Percentiles rank a stretch among this genome's conserved stretches.
phyloP scores from a whole-genome alignment of 2,113 vertebrate genomes.

The Lagopus leucura region DNA sequence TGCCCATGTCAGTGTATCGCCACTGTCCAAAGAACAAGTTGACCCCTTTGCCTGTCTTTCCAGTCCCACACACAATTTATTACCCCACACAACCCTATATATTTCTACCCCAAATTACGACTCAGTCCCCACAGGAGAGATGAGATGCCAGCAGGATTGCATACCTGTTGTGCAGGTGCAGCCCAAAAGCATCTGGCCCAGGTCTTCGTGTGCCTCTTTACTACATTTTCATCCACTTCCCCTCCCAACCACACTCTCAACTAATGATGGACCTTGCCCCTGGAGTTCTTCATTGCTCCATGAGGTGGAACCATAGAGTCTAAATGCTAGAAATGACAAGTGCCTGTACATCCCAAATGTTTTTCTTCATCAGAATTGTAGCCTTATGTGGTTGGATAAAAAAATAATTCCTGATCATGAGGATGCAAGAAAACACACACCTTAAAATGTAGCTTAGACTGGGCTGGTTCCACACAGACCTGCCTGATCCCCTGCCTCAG shows the following conservation, averaged over 20 bases:
- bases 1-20: no score
- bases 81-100: background rate
- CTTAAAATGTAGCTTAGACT: background rate
- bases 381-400: background rate
- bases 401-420: background rate
- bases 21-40: background rate
- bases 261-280: rapidly evolving
- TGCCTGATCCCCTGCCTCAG: background rate
- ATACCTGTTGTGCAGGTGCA: background rate
- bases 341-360: background rate
- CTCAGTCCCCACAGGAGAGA: background rate
- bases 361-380: background rate
- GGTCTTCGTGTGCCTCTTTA: background rate
- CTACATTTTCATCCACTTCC: background rate
- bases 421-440: background rate
- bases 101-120: background rate
- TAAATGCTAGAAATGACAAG: background rate
- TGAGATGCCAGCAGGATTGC: background rate
- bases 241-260: background rate
- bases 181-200: background rate
- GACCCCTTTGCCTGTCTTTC: background rate
- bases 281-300: background rate
- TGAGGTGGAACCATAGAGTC: background rate
- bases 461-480: background rate
- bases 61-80: background rate